Conservation (phyloP, 2,113 vertebrate species). For the Cyanoliseus patagonus region DNA sequence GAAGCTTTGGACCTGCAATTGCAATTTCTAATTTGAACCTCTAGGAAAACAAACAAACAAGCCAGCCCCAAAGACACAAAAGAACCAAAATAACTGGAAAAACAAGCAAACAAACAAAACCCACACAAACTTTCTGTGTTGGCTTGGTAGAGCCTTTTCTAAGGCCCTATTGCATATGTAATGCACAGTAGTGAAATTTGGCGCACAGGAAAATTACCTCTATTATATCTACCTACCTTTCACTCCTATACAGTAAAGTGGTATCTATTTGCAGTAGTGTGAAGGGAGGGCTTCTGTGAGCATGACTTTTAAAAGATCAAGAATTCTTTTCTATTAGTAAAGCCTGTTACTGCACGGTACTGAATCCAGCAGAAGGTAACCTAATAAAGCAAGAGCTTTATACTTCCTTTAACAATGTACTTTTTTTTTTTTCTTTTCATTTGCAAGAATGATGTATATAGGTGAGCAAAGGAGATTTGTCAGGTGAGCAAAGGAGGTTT, state of each 20-base stretch:
- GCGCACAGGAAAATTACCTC: neutral
- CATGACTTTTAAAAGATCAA: neutral
- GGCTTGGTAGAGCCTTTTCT: neutral
- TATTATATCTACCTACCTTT: neutral
- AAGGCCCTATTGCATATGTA: neutral
- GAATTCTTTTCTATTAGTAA: neutral
- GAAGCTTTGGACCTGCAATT: neutral
- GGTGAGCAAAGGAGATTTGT: neutral
- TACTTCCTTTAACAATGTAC: neutral
- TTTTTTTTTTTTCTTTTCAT: neutral
- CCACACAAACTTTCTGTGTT: neutral
- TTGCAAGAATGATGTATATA: neutral
- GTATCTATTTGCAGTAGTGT: neutral
- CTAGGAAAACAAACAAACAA: neutral
- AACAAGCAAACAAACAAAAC: neutral
- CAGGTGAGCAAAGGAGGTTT: neutral
- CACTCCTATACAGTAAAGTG: neutral
- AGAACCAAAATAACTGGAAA: neutral
- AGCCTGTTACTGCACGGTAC: neutral
- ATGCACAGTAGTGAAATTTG: neutral
- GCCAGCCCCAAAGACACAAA: rapidly evolving
- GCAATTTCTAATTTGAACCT: neutral
- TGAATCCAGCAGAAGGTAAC: neutral
- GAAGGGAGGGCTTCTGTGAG: neutral
- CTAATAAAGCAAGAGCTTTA: neutral